Evolutionary conservation across 2,797 vertebrate genomes (phyloP).

Genomic region (Rhinella marina): DNA sequence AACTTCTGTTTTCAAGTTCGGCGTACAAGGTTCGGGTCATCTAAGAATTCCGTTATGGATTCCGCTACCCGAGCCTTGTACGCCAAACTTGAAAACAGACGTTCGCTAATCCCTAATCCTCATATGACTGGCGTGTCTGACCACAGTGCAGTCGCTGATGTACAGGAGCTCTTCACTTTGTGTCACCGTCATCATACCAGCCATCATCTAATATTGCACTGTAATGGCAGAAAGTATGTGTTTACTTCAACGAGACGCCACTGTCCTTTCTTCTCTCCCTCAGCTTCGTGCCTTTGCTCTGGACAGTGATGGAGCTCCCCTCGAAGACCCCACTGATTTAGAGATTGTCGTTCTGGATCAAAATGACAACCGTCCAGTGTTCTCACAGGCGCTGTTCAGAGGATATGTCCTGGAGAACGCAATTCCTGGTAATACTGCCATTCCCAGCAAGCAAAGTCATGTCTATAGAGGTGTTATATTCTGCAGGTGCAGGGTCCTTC

Average conservation of each 20-base stretch:
- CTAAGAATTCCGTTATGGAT: too few relatives aligned
- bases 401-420: constrained; percentile 87
- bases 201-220: background rate
- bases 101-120: too few relatives aligned
- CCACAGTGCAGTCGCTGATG: background rate
- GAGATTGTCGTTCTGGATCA: constrained; percentile 96
- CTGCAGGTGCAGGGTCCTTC: background rate
- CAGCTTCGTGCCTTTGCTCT: constrained; percentile 93
- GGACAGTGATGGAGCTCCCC: constrained; percentile 85
- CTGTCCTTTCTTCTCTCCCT: background rate
- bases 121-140: background rate
- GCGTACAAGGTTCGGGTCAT: too few relatives aligned
- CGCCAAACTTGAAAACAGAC: too few relatives aligned
- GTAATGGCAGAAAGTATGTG: background rate
- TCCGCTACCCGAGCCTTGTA: too few relatives aligned
- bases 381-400: constrained; percentile 78
- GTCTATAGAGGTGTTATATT: background rate
- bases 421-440: constrained; percentile 80
- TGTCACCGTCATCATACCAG: background rate
- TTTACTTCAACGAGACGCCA: background rate
- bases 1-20: too few relatives aligned
- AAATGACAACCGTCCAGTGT: constrained; percentile 93
- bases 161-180: background rate
- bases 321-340: constrained; percentile 94
- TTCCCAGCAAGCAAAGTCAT: background rate